These are phyloP conservation scores for Megaptera novaeangliae DNA, from an alignment of 2,113 vertebrate genomes.

Conservation along the genomic window DNA sequence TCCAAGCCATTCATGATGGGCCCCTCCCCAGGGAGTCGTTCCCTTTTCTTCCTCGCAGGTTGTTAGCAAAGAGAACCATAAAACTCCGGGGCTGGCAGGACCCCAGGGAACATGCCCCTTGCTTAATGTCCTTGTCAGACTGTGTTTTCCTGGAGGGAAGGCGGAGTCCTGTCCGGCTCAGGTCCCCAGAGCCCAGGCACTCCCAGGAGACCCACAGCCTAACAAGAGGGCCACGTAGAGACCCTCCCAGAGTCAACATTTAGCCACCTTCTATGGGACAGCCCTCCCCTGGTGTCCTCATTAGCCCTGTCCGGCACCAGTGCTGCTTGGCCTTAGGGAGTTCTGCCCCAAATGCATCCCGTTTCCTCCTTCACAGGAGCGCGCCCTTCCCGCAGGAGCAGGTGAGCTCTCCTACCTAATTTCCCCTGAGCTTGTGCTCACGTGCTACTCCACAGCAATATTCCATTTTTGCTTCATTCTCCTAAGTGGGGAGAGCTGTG, in stretches of 20 bases:
- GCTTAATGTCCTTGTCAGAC: not conserved
- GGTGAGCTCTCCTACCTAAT: slow-evolving; percentile 17
- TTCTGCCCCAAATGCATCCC: not conserved
- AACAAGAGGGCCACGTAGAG: not conserved
- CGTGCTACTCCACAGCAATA: not conserved
- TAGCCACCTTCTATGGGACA: not conserved
- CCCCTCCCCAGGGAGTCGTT: not conserved
- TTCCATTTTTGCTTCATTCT: slow-evolving; percentile 51
- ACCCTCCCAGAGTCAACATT: not conserved
- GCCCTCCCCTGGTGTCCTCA: accelerated
- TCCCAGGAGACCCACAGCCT: not conserved
- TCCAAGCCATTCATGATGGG: not conserved
- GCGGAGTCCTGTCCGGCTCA: not conserved
- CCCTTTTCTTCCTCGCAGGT: not conserved
- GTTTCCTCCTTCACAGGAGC: not conserved
- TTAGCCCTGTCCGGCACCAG: accelerated
- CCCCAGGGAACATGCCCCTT: not conserved
- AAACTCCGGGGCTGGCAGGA: not conserved
- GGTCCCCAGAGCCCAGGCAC: not conserved
- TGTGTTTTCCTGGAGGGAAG: not conserved
- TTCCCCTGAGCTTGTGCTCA: slow-evolving; percentile 12
- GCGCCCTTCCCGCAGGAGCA: not conserved
- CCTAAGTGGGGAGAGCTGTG: not conserved
- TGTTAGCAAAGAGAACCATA: not conserved
- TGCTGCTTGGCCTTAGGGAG: not conserved